Conservation (phyloP, 92 coral and sea anemone genomes). For the Phenganax marumi region DNA sequence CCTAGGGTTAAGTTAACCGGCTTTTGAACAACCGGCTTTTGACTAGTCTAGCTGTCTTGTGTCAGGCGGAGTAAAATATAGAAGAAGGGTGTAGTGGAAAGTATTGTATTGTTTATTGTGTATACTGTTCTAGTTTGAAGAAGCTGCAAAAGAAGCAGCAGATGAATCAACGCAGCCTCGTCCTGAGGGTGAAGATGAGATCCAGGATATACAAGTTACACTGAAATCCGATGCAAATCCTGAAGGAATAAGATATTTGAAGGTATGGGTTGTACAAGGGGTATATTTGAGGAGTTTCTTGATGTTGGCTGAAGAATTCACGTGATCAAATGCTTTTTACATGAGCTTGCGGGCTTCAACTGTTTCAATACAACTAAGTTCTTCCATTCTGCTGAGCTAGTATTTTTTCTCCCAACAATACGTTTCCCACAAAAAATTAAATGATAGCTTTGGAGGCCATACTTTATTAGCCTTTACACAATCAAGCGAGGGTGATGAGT, state of each 20-base stretch:
- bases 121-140: slow-evolving; percentile 70
- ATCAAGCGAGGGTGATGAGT: too few relatives aligned
- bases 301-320: too few relatives aligned
- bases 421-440: background rate
- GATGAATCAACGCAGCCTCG: slow-evolving; percentile 92
- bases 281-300: background rate
- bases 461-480: background rate
- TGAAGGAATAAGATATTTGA: slow-evolving; percentile 74
- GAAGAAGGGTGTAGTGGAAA: too few relatives aligned
- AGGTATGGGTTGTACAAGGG: slow-evolving; percentile 47
- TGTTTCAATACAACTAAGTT: too few relatives aligned
- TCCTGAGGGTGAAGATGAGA: slow-evolving; percentile 94
- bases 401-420: too few relatives aligned
- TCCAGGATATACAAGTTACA: slow-evolving; percentile 86
- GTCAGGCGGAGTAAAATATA: too few relatives aligned
- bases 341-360: too few relatives aligned
- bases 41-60: too few relatives aligned
- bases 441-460: background rate
- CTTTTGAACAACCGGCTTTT: too few relatives aligned
- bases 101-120: background rate
- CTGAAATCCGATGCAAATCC: slow-evolving; percentile 88
- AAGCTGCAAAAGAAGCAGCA: slow-evolving; percentile 89
- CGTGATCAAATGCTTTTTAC: too few relatives aligned
- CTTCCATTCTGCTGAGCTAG: too few relatives aligned
- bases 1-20: too few relatives aligned